phyloP scores from a whole-genome alignment of 35 echinoderm and acorn worm species.

The Anneissia japonica region DNA sequence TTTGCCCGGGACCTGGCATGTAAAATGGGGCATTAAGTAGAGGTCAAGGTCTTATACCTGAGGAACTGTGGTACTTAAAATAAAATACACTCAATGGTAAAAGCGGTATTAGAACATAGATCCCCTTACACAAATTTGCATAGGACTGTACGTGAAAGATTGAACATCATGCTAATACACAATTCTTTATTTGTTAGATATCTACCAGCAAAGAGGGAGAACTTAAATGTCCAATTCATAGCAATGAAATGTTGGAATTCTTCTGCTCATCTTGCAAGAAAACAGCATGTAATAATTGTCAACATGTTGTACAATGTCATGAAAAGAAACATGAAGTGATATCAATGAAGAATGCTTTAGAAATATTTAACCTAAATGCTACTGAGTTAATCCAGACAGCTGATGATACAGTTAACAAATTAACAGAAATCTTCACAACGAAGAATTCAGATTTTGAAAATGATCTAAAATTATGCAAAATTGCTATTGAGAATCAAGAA shows the following conservation, averaged over 20 bases:
- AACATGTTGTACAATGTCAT: background rate
- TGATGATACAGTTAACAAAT: background rate
- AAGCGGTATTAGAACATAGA: too few species aligned
- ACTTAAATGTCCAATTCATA: background rate
- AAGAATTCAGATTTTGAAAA: background rate
- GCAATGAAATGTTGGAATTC: background rate
- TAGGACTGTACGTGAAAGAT: too few species aligned
- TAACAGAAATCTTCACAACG: background rate
- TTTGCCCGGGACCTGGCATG: too few species aligned
- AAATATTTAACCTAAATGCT: background rate
- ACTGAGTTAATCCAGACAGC: background rate
- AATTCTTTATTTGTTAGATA: background rate
- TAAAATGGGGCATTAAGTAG: too few species aligned
- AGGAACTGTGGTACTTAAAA: too few species aligned
- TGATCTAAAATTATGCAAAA: background rate
- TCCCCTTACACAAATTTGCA: too few species aligned
- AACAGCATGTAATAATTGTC: background rate
- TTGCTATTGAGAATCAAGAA: background rate
- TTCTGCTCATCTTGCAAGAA: background rate
- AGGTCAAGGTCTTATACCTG: too few species aligned
- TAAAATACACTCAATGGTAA: too few species aligned
- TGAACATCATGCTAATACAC: too few species aligned
- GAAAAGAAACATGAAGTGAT: background rate
- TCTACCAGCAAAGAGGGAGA: background rate
- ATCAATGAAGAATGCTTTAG: background rate